Evolutionary conservation across 2,113 vertebrate species (phyloP), one percentile per base, ranked within the genome.

Genomic region (Aleadryas rufinucha): DNA sequence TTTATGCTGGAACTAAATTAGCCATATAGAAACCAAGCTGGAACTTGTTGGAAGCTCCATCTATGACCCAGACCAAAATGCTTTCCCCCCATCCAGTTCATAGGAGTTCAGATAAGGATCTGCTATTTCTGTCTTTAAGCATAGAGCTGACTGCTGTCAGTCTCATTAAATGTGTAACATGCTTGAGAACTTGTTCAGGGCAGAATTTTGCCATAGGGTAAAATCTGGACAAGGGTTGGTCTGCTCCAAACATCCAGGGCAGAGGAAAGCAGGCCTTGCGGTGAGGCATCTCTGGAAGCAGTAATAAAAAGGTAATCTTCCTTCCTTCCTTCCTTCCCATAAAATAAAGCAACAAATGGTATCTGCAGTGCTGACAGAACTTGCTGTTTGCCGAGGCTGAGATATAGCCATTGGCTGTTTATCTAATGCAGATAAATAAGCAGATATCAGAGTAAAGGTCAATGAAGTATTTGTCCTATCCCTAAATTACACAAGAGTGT

Each of bases 381-480:
- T 47, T 74, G 45, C 59, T 96, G 71, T 95, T 95, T 96, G 90
- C 91, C 3, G 17, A 95, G 87, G 75, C 61, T 87, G 61, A 88
- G 81, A 20, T 93, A 84, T 35, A 94, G 91, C 84, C 90, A 68
- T 72, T 39, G 87, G 56, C 79, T 96, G 75, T 90, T 95, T 96
- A 80, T 61, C 89, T 82, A 94, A 54, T 33, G 37, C 61, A 93
- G 87, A 95, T 95, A 95, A 94, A 95, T 57, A 88, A 90, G 90
- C 61, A 93, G 88, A 84, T 95, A 93, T 65, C 71, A 82, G 90
- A 79, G 69, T 87, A 97, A 97, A 97, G 93, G 94, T 96, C 96
- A 97, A 52, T 37, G 61, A 84, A 88, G 78, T 83, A 93, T 96
- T 95, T 95, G 85, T 68, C 78, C 57, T 89, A 71, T 44, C 65